Evolutionary conservation across 2,113 vertebrate species (phyloP).

Genomic region (Otus sunia): DNA sequence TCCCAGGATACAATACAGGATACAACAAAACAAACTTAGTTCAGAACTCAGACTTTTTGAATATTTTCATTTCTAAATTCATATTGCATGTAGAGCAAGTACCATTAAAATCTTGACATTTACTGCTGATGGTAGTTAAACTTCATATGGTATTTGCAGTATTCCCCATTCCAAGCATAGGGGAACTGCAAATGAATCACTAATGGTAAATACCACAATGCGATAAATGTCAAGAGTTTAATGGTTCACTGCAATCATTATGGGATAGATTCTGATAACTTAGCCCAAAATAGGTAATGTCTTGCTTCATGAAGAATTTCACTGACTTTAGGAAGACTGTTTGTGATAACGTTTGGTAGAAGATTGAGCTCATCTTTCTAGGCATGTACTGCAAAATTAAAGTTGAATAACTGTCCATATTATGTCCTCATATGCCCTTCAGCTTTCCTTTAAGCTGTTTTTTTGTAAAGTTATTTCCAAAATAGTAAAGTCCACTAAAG

Average conservation of each 20-base stretch:
- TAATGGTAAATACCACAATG: constrained; percentile 25
- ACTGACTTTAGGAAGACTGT: background rate
- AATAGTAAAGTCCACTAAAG: background rate
- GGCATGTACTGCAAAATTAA: background rate
- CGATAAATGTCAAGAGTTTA: constrained; percentile 58
- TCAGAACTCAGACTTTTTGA: background rate
- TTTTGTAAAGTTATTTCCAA: background rate
- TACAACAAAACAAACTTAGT: background rate
- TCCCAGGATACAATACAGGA: background rate
- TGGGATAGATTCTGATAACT: background rate
- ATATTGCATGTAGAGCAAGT: background rate
- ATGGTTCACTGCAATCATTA: constrained; percentile 22
- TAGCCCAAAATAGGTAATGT: background rate
- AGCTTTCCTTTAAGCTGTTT: background rate
- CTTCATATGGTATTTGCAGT: constrained; percentile 50
- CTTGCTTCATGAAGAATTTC: background rate
- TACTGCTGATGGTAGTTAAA: constrained; percentile 46
- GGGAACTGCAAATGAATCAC: constrained; percentile 24
- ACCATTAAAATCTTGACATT: constrained; percentile 56
- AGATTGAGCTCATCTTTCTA: background rate
- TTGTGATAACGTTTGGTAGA: background rate
- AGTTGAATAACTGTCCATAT: background rate
- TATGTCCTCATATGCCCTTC: background rate
- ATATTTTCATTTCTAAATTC: background rate
- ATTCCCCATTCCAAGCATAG: constrained; percentile 1